phyloP scores from a whole-genome alignment of 2,888 invertebrate species.

The Helicoverpa assulta region DNA sequence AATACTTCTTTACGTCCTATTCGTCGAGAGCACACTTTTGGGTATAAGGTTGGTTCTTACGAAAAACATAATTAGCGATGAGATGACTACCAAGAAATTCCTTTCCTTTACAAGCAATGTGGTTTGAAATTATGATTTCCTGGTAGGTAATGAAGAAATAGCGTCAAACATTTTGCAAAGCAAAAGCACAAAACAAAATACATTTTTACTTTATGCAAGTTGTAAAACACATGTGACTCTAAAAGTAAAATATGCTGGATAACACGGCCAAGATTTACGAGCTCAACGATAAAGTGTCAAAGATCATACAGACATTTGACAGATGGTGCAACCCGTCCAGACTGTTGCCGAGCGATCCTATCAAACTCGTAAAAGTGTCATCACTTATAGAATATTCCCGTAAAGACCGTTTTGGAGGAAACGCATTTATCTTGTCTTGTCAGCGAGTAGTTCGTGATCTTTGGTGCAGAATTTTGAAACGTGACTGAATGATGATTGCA shows the following conservation, averaged over 20 bases:
- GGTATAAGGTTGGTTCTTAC: too few species aligned
- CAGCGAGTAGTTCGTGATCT: slow-evolving; percentile 46
- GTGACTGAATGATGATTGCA: slow-evolving; percentile 24
- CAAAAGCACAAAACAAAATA: too few species aligned
- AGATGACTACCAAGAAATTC: too few species aligned
- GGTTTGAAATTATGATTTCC: too few species aligned
- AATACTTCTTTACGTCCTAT: too few species aligned
- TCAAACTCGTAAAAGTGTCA: slow-evolving; percentile 65
- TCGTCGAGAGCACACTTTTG: too few species aligned
- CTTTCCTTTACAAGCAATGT: too few species aligned
- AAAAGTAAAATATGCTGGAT: not conserved
- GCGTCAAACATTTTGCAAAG: too few species aligned
- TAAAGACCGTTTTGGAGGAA: slow-evolving; percentile 53
- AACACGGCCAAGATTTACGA: slow-evolving; percentile 9
- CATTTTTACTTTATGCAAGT: too few species aligned
- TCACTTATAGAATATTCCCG: slow-evolving; percentile 49
- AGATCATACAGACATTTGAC: slow-evolving; percentile 33
- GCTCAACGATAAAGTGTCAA: slow-evolving; percentile 17
- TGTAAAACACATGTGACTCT: not conserved
- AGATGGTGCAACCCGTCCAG: slow-evolving; percentile 29
- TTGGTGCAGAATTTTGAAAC: slow-evolving; percentile 15
- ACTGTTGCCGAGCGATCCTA: slow-evolving; percentile 47
- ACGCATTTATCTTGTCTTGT: slow-evolving; percentile 71
- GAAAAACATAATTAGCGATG: too few species aligned
- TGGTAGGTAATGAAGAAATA: too few species aligned